phyloP scores from a whole-genome alignment of 2,888 invertebrate species.

The Hirtodrosophila confusa region DNA sequence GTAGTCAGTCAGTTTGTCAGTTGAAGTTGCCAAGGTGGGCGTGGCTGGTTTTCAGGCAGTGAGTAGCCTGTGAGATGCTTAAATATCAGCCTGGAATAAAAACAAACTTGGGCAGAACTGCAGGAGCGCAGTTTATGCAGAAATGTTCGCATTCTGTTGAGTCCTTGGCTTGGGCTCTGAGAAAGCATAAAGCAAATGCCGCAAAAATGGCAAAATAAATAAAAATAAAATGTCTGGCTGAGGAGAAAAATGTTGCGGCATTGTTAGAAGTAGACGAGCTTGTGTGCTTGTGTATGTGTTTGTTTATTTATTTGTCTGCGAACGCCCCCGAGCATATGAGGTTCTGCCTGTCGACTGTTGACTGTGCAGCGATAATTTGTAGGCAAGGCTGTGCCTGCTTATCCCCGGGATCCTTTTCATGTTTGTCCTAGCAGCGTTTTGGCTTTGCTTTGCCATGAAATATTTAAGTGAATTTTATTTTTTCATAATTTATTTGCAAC shows the following conservation, averaged over 20 bases:
- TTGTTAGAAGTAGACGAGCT: conserved; percentile 31
- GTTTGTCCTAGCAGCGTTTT: conserved; percentile 34
- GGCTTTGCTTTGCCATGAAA: conserved; percentile 59
- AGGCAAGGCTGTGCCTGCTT: conserved; percentile 56
- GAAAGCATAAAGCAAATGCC: conserved; percentile 47
- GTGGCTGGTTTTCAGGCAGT: conserved; percentile 16
- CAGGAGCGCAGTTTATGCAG: conserved; percentile 69
- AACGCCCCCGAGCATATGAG: conserved; percentile 43
- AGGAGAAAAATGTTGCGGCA: conserved; percentile 57
- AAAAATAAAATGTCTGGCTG: conserved; percentile 52
- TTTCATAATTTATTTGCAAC: conserved; percentile 68
- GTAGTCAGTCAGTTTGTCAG: conserved; percentile 43
- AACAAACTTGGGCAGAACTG: conserved; percentile 43
- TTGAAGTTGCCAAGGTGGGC: conserved; percentile 26
- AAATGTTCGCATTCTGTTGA: conserved; percentile 42
- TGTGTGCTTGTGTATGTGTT: conserved; percentile 13
- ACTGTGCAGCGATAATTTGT: conserved; percentile 60
- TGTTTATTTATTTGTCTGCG: conserved; percentile 50
- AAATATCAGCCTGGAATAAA: conserved; percentile 25
- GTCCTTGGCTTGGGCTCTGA: conserved; percentile 35
- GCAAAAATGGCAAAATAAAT: conserved; percentile 58
- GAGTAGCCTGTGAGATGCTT: conserved; percentile 26
- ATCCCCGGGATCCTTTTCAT: conserved; percentile 55
- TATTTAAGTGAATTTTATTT: conserved; percentile 73
- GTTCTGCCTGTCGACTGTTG: conserved; percentile 39